Conservation (phyloP, 2,888 invertebrate genomes). For the Lithodes maja region DNA sequence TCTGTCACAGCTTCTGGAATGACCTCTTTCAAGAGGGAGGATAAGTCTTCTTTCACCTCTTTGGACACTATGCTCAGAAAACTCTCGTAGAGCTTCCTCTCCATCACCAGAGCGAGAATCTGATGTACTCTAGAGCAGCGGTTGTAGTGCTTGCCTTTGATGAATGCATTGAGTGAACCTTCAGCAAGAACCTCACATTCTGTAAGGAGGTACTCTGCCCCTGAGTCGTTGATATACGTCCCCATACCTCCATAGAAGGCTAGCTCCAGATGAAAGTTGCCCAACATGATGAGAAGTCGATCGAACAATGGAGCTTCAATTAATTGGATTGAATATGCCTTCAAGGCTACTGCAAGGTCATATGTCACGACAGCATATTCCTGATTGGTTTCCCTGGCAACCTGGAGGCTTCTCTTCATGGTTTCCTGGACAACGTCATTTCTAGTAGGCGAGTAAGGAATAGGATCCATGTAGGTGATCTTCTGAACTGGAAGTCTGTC, state of each 20-base stretch:
- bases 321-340: not conserved
- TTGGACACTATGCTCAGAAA: not conserved
- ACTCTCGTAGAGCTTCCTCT: not conserved
- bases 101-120: not conserved
- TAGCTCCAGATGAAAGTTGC: constrained; percentile 5
- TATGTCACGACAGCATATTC: too few species aligned
- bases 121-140: not conserved
- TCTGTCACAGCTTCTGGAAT: too few species aligned
- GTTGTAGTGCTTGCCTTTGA: not conserved
- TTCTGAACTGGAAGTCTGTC: not conserved
- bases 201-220: constrained; percentile 6
- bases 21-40: too few species aligned
- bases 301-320: not conserved
- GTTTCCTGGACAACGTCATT: constrained; percentile 16
- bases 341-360: too few species aligned
- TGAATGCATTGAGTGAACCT: constrained; percentile 3
- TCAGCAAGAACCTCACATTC: constrained; percentile 3
- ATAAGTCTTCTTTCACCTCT: too few species aligned
- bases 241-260: constrained; percentile 2
- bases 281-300: not conserved
- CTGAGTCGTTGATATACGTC: not conserved
- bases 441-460: not conserved
- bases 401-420: not conserved
- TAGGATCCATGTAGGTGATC: constrained; percentile 10
- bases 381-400: not conserved